Evolutionary conservation across 2,797 vertebrate species (phyloP), one percentile per base, ranked within the genome.

Genomic region (Rhinatrema bivittatum): DNA sequence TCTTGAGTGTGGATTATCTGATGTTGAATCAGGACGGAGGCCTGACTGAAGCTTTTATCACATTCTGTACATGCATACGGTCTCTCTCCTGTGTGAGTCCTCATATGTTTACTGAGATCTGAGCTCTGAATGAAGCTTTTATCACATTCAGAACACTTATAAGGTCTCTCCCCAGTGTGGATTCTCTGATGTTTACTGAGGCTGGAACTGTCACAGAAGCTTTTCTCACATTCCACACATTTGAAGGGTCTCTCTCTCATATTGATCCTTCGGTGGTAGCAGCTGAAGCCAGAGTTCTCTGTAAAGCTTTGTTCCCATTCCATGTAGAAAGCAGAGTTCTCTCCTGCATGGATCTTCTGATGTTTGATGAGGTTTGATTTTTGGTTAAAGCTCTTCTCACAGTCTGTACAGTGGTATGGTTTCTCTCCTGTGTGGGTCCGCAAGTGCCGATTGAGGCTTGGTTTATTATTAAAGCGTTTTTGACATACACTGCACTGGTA

Each of bases 91-190:
- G 25, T 38, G 27, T 50, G 45, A n/a, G 16, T 56, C 24, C 2
- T 38, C 15, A 55, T 22, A 26, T 59, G 71, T 23, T 62, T 56
- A 4, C 56, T 46, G 27, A 72, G 58, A 16, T 62, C 62, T 3
- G 71, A 71, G 25, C 50, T 68, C 13, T 62, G 42, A n/a, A 46
- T 53, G 28, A 74, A 72, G 25, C 58, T 63, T 19, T 67, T 68
- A 8, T 63, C 59, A 19, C 71, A 74, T 4, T 62, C 54, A 3
- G 48, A 29, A 23, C 68, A 74, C 11, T 54, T 56, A 11, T 70
- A 64, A 3, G 50, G 54, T 6, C 67, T 69, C 29, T 65, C 65
- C 16, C 45, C 39, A 18, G 53, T 25, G 11, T 74, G 69, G 19
- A 53, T 72, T 39, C 55, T 53, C 2, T 69, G 56, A 10, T 66